Conservation (phyloP, 2,113 vertebrate species). For the Nestor notabilis region DNA sequence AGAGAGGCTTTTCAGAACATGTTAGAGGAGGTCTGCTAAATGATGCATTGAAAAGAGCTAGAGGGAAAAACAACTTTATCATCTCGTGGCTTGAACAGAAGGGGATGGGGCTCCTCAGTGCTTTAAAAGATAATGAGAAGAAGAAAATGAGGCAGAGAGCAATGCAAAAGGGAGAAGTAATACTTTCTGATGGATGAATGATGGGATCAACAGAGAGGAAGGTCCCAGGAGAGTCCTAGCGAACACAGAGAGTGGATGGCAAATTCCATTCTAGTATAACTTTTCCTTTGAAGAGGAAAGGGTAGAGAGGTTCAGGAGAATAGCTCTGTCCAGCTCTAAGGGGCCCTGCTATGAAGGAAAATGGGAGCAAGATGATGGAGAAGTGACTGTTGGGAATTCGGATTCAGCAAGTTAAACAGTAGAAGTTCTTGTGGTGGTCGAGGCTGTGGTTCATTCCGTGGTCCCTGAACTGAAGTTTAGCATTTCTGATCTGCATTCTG, state of each 20-base stretch:
- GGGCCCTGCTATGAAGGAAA: not conserved
- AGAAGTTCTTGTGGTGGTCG: fast-evolving
- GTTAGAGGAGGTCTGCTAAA: slow-evolving; percentile 62
- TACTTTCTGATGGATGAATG: slow-evolving; percentile 22
- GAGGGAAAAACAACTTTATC: slow-evolving; percentile 53
- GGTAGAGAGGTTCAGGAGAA: not conserved
- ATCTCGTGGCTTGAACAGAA: slow-evolving; percentile 28
- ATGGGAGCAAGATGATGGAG: fast-evolving
- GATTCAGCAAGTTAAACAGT: fast-evolving
- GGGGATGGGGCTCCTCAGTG: not conserved
- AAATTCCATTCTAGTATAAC: not conserved
- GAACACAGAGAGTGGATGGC: not conserved
- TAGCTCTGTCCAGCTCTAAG: not conserved
- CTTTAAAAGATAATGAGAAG: slow-evolving; percentile 44
- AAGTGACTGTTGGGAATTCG: not conserved
- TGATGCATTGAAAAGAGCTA: slow-evolving; percentile 54
- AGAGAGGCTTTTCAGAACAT: slow-evolving; percentile 45
- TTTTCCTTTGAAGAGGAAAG: not conserved
- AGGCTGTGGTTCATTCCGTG: not conserved
- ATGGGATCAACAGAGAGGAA: not conserved
- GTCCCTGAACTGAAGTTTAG: not conserved
- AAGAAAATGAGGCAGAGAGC: not conserved
- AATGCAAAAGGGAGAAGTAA: slow-evolving; percentile 26
- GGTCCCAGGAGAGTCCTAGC: not conserved
- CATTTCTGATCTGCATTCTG: not conserved